phyloP scores from a whole-genome alignment of 2,797 vertebrate genomes.

The Scolopax rusticola region DNA sequence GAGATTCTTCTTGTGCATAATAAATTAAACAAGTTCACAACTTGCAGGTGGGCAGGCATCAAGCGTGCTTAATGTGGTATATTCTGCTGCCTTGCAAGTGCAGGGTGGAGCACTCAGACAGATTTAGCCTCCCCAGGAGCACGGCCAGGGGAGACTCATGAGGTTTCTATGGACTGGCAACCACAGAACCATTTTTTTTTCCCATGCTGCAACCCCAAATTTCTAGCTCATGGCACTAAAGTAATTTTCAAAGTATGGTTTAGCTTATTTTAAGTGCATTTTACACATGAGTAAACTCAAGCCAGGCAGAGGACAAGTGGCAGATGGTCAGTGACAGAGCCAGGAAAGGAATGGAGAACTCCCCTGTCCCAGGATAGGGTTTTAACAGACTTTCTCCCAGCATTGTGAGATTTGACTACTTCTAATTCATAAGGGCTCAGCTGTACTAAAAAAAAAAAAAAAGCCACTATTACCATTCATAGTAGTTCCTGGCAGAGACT shows the following conservation, averaged over 20 bases:
- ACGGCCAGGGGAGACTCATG: background rate
- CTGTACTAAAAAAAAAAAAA: background rate
- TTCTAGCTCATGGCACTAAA: slow-evolving; percentile 35
- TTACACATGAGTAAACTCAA: slow-evolving; percentile 15
- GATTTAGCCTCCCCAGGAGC: slow-evolving; percentile 18
- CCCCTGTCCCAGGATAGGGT: background rate
- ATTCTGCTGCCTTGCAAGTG: background rate
- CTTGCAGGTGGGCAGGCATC: slow-evolving; percentile 26
- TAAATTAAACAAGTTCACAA: background rate
- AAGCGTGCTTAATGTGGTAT: background rate
- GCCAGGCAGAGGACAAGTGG: slow-evolving; percentile 35
- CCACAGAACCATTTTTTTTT: slow-evolving; percentile 2
- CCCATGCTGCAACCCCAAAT: slow-evolving; percentile 13
- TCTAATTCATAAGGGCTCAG: background rate
- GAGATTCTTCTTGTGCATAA: background rate
- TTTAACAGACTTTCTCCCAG: slow-evolving; percentile 4
- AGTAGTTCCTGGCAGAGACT: background rate
- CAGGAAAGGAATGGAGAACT: slow-evolving; percentile 13
- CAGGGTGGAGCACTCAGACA: slow-evolving; percentile 35
- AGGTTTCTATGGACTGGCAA: background rate
- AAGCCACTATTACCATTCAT: background rate
- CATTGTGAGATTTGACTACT: background rate
- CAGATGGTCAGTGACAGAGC: slow-evolving; percentile 52
- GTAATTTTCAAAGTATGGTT: slow-evolving; percentile 11
- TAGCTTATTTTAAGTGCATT: slow-evolving; percentile 50